These are phyloP conservation scores for Acipenser transmontanus DNA, from an alignment of 2,797 vertebrate genomes.

Conservation along the genomic window DNA sequence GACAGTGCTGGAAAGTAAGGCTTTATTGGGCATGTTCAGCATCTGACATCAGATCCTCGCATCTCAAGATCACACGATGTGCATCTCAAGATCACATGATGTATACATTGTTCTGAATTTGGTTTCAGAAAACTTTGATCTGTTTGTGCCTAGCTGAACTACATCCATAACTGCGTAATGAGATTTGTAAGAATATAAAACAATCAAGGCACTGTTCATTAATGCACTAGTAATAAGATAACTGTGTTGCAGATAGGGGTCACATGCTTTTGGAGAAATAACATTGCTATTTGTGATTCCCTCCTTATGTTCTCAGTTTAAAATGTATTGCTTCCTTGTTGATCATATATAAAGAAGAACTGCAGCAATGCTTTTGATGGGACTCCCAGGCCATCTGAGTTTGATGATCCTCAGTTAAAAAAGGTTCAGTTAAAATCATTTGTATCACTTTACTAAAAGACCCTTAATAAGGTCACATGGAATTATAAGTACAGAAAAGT, in stretches of 20 bases:
- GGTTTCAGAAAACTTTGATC: slow-evolving; percentile 35
- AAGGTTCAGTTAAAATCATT: too few relatives aligned
- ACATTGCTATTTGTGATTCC: too few relatives aligned
- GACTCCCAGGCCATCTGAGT: too few relatives aligned
- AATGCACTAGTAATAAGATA: background rate
- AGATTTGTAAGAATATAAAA: slow-evolving; percentile 54
- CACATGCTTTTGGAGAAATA: background rate
- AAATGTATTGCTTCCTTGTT: too few relatives aligned
- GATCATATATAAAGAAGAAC: too few relatives aligned
- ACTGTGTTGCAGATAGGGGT: background rate
- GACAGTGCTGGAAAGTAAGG: background rate
- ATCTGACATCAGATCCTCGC: slow-evolving; percentile 16
- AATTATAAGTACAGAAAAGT: too few relatives aligned
- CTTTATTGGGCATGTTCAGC: background rate
- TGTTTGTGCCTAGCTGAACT: slow-evolving; percentile 38
- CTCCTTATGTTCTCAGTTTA: too few relatives aligned
- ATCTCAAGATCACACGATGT: background rate
- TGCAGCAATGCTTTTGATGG: too few relatives aligned
- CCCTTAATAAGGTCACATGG: too few relatives aligned
- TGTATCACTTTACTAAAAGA: too few relatives aligned
- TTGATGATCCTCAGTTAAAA: too few relatives aligned
- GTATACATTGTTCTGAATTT: slow-evolving; percentile 19
- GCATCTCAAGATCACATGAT: slow-evolving; percentile 7
- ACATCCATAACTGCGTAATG: slow-evolving; percentile 47
- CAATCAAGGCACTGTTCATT: slow-evolving; percentile 38